A percentile compares a stretch with the other conserved stretches of the same genome.
These are phyloP conservation scores for Chunga burmeisteri DNA, from an alignment of 2,113 vertebrate species.

Conservation along the genomic window DNA sequence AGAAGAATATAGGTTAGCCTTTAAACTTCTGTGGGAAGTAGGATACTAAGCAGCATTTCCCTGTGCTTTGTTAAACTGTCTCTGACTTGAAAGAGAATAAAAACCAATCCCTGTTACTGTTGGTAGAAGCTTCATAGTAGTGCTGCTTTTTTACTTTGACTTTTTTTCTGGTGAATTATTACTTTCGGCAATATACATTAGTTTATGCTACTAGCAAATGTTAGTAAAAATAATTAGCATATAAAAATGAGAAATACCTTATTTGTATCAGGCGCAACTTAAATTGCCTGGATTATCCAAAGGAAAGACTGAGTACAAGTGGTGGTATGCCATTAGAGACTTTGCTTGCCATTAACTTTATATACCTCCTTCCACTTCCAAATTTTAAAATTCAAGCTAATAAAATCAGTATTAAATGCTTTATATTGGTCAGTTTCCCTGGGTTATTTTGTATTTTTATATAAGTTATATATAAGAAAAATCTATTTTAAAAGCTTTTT, in stretches of 20 bases:
- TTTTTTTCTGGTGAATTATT: background rate
- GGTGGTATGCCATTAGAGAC: background rate
- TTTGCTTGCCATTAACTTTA: background rate
- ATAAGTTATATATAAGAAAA: background rate
- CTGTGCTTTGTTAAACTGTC: background rate
- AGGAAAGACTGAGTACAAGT: background rate
- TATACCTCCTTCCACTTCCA: background rate
- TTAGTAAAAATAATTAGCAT: background rate
- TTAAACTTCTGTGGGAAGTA: background rate
- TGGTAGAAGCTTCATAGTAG: background rate
- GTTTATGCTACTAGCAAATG: background rate
- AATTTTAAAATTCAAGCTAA: background rate
- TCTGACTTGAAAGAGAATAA: background rate
- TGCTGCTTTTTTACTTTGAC: background rate
- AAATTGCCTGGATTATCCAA: background rate
- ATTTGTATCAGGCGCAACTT: background rate
- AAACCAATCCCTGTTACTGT: background rate
- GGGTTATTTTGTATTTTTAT: background rate
- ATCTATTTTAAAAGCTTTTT: slow-evolving; percentile 17
- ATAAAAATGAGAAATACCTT: background rate
- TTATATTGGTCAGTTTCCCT: background rate
- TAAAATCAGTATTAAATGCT: background rate
- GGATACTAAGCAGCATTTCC: background rate
- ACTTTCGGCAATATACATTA: background rate
- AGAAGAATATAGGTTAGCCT: background rate